Evolutionary conservation across 2,797 vertebrate genomes (phyloP).

Genomic region (Sebastolobus alascanus): DNA sequence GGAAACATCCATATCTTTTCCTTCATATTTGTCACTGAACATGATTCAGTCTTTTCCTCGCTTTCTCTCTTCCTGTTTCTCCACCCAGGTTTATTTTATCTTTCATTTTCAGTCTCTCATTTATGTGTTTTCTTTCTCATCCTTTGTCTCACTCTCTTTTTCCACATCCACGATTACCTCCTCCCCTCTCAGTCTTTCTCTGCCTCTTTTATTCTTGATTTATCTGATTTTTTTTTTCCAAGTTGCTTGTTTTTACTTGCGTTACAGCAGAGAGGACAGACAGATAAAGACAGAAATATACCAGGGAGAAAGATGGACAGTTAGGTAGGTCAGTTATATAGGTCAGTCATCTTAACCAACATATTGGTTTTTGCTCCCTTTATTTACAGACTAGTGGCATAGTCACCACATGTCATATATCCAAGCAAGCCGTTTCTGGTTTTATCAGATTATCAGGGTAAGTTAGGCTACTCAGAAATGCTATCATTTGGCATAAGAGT

Average conservation of each 20-base stretch:
- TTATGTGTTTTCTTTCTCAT: background rate
- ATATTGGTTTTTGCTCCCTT: background rate
- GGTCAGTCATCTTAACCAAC: background rate
- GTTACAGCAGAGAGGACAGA: background rate
- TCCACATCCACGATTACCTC: background rate
- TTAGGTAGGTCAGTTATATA: background rate
- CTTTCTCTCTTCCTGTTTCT: background rate
- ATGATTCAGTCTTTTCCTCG: background rate
- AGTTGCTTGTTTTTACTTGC: slow-evolving; percentile 1
- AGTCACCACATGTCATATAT: background rate
- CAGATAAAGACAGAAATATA: background rate
- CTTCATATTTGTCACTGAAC: slow-evolving; percentile 18
- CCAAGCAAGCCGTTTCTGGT: too few relatives aligned
- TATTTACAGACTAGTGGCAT: background rate
- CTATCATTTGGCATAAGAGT: background rate
- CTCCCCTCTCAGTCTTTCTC: background rate
- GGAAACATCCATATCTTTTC: slow-evolving; percentile 41
- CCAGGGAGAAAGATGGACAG: background rate
- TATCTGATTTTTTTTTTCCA: background rate
- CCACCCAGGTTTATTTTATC: background rate
- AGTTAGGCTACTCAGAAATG: background rate
- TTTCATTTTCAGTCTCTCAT: background rate
- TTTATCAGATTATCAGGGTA: background rate
- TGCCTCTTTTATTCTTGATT: background rate
- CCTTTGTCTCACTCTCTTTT: slow-evolving; percentile 6